These are phyloP conservation scores for Aleadryas rufinucha DNA, from an alignment of 2,113 vertebrate genomes.

Conservation along the genomic window DNA sequence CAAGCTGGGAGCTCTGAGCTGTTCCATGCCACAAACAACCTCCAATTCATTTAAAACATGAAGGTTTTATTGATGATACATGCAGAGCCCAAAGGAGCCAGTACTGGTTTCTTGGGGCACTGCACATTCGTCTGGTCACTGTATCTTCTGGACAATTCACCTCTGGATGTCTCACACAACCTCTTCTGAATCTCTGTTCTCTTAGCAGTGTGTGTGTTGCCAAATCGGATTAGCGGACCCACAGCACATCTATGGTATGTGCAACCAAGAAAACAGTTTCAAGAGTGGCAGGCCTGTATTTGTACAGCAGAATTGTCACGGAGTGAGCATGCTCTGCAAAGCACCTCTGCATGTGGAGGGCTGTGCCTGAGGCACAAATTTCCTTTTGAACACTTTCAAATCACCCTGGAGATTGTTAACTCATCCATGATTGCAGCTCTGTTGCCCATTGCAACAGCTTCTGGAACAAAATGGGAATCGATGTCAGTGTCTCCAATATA, in stretches of 20 bases:
- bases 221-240: not conserved
- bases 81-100: not conserved
- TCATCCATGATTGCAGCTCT: not conserved
- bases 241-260: accelerated
- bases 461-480: not conserved
- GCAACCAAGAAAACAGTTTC: not conserved
- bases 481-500: not conserved
- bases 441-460: not conserved
- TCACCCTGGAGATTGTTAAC: not conserved
- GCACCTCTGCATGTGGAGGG: not conserved
- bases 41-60: not conserved
- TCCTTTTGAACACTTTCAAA: not conserved
- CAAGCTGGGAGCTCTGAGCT: not conserved
- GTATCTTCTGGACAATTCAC: not conserved
- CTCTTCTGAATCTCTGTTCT: not conserved
- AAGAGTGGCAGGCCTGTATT: not conserved
- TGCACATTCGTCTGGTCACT: not conserved
- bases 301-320: not conserved
- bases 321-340: not conserved
- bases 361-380: not conserved
- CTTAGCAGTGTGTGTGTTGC: not conserved
- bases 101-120: not conserved
- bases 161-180: not conserved
- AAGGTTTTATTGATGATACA: not conserved
- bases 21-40: not conserved